Evolutionary conservation across 2,888 invertebrate genomes (phyloP).

Genomic region (Athalia cordata): DNA sequence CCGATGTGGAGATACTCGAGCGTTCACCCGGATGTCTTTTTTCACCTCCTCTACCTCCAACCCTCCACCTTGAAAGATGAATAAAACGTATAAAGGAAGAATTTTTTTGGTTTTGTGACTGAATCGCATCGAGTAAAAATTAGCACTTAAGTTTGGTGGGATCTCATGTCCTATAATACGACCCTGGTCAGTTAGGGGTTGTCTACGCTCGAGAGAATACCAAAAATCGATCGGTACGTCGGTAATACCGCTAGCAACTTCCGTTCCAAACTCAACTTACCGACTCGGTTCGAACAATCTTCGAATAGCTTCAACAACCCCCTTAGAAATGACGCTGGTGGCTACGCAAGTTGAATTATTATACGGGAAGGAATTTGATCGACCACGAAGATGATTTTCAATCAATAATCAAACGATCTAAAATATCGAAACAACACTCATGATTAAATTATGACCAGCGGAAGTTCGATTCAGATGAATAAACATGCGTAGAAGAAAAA

Average conservation of each 20-base stretch:
- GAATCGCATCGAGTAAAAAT: no score
- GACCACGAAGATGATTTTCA: neutral
- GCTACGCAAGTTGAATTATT: neutral
- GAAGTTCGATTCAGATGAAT: no score
- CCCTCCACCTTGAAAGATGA: no score
- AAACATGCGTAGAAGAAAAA: no score
- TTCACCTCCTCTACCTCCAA: neutral
- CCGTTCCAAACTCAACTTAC: slow-evolving; percentile 58
- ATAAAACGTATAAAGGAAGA: no score
- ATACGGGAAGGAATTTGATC: no score
- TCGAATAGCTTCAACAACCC: slow-evolving; percentile 46
- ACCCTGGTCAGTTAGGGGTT: neutral
- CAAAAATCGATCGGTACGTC: slow-evolving; percentile 64
- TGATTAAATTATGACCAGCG: no score
- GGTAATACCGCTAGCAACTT: slow-evolving; percentile 62
- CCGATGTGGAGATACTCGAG: neutral
- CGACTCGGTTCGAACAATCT: slow-evolving; percentile 57
- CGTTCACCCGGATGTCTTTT: neutral
- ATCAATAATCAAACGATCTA: neutral
- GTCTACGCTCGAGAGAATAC: slow-evolving; percentile 55
- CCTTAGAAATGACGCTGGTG: slow-evolving; percentile 45
- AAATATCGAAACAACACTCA: no score
- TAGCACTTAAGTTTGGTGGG: no score
- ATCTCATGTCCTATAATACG: neutral
- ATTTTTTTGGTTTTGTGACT: no score